Base-by-base conservation (phyloP, 2,888 invertebrate species). In the Cantharis flavilabris region DNA sequence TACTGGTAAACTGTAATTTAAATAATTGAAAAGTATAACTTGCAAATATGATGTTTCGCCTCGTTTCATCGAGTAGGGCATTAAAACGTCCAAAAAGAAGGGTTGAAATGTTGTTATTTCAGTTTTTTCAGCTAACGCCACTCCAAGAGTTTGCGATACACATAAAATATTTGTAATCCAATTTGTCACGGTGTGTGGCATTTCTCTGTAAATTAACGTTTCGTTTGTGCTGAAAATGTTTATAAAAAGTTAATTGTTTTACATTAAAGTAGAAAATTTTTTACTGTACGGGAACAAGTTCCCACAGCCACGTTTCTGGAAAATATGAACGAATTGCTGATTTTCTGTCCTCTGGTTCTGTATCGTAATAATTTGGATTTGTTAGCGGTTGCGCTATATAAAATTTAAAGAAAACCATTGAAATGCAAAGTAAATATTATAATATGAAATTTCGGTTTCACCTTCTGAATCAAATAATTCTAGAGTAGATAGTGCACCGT, bases 1-100 rank as follows among this genome's bases (percentile, higher is more conserved):
- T 86, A 95, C 95, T 70, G 93, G 93, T 3, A 95, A 86, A 70
- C 92, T 92, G 80, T 93, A 91, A 73, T 92, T 91, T 82, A 94
- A 88, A 84, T 95, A 95, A 87, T 95, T 95, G 88, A 93, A 94
- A 65, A 95, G 89, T 0, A 93, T 90, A 16, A 94, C 92, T 79
- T 92, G 90, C 70, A 95, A 87, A 70, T 92, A 90, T 26, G 93
- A 87, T 14, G 90, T 87, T 87, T 95, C 95, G 0, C 92, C 92
- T 2, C 93, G 89, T 75, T 93, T 92, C 0, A 94, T 89, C 0
- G 92, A 91, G 77, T 92, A 92, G 0, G 95, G 94, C 16, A 92
- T 88, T 75, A 92, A 91, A 33, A 94, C 91, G 81, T 95, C 93
- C 33, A 94, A 90, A 88, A 95, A 95, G 87, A 95, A 94, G 7